These are phyloP conservation scores for Tadarida brasiliensis DNA, from an alignment of 2,797 vertebrate genomes.

Conservation along the genomic window DNA sequence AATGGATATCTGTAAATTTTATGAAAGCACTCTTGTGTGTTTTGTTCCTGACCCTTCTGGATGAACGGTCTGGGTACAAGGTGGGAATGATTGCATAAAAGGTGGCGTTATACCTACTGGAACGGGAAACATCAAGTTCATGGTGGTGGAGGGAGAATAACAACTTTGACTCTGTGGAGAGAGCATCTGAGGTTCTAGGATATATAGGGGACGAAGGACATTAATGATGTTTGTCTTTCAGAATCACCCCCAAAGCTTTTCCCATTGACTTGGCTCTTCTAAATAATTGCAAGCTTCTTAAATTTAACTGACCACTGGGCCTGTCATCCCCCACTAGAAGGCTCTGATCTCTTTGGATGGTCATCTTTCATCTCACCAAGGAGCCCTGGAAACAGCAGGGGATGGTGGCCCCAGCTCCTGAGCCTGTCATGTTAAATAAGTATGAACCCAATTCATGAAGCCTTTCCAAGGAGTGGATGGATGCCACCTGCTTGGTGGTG, in stretches of 20 bases:
- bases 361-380: background rate
- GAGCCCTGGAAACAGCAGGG: background rate
- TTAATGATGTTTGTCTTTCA: background rate
- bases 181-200: background rate
- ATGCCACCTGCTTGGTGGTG: no score
- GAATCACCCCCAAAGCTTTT: background rate
- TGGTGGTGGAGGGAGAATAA: background rate
- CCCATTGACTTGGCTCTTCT: background rate
- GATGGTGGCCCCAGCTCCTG: background rate
- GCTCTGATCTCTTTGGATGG: background rate
- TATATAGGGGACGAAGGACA: background rate
- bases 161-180: background rate
- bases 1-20: background rate
- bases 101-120: background rate
- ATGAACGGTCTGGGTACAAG: background rate
- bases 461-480: background rate
- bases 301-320: background rate
- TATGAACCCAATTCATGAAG: background rate
- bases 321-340: background rate
- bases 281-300: background rate
- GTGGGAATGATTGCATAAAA: background rate
- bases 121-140: background rate
- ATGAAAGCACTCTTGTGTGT: background rate
- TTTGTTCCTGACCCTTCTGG: background rate
- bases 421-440: background rate